phyloP scores from a whole-genome alignment of 2,888 invertebrate species.

The Lutraria lutraria region DNA sequence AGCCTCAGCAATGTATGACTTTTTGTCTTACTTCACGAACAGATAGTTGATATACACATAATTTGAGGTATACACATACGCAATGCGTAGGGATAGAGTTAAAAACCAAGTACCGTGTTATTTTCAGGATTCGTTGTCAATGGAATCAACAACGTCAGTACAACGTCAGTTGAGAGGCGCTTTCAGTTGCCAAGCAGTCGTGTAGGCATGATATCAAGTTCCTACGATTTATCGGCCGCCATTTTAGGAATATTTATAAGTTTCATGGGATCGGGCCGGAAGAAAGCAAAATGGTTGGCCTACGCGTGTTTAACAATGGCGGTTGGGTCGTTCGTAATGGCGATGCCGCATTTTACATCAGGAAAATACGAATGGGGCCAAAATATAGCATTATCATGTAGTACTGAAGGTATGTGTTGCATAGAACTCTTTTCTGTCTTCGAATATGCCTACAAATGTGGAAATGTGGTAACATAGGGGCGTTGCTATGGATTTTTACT shows the following conservation, averaged over 20 bases:
- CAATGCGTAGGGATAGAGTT: neutral
- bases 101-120: neutral
- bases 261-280: conserved; percentile 77
- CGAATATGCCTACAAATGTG: too few relatives aligned
- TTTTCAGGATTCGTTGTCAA: conserved; percentile 84
- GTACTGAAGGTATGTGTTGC: conserved; percentile 45
- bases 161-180: conserved; percentile 83
- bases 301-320: conserved; percentile 92
- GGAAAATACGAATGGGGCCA: conserved; percentile 89
- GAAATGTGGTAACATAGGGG: too few relatives aligned
- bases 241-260: conserved; percentile 81
- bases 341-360: conserved; percentile 93
- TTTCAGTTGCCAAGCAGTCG: conserved; percentile 83
- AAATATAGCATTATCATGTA: conserved; percentile 67
- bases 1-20: too few relatives aligned
- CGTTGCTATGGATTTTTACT: too few relatives aligned
- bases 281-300: conserved; percentile 90
- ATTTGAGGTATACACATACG: too few relatives aligned
- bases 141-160: conserved; percentile 85
- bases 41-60: too few relatives aligned
- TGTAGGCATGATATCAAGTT: conserved; percentile 84
- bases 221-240: conserved; percentile 84
- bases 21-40: too few relatives aligned
- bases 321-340: conserved; percentile 90
- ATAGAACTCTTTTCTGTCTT: neutral